Base-by-base conservation (phyloP, 2,113 vertebrate genomes). In the Tupaia tana region DNA sequence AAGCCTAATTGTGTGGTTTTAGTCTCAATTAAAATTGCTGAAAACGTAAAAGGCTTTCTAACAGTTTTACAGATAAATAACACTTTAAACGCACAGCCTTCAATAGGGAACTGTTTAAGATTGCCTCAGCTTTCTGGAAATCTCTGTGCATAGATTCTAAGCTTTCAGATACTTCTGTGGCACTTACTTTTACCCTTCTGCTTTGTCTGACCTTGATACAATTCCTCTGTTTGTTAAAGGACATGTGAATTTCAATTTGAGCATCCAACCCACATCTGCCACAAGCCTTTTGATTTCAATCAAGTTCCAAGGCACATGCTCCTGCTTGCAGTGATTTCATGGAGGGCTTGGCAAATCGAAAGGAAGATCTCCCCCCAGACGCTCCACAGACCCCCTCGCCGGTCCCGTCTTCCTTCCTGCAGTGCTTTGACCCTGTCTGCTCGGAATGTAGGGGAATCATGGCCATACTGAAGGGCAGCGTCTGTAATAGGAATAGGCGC, bases 21-120 rank as follows among this genome's bases (percentile, higher is more conserved):
- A 59, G 0, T 96, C 96, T 97, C 94, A 91, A 86, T 98, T 98
- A 97, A 98, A 97, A 95, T 77, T 93, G 74, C 77, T 96, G 79
- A 97, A 97, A 96, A 97, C 31, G 96, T 87, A 86, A 95, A 63
- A 86, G 16, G 27, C 89, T 98, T 93, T 93, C 56, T 66, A 97
- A 94, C n/a, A 86, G 85, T n/a, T 90, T 97, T 96, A 94, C 58
- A 97, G 77, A 95, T 89, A 97, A 98, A 95, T 94, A 85, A 92
- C 93, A 61, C 63, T 97, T 97, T 71, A 69, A 3, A 97, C 75
- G 79, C 79, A 9, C 54, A 54, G 81, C 74, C 83, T 97, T 94
- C 81, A 8, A 90, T 27, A 27, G 95, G 94, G 92, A 96, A 95
- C 70, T 89, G 89, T 96, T 97, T 92, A 97, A 96, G 1, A 0